phyloP scores from a whole-genome alignment of 2,888 invertebrate genomes.

The Macrosiphum euphorbiae region DNA sequence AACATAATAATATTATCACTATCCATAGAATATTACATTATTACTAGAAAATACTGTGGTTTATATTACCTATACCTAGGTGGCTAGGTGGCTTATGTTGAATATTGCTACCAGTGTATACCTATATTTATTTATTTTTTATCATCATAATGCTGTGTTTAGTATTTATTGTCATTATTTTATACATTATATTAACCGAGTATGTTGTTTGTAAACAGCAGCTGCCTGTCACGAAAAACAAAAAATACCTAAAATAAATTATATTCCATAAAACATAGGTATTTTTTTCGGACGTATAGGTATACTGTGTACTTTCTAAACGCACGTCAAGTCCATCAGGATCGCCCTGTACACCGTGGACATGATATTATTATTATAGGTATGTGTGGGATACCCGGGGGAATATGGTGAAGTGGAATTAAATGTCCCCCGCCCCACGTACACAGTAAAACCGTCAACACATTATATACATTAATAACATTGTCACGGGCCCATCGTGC shows the following conservation, averaged over 20 bases:
- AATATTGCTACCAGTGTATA: no score
- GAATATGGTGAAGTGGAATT: not conserved
- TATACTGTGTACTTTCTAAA: not conserved
- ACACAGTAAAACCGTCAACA: slow-evolving; percentile 47
- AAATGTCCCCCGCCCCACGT: not conserved
- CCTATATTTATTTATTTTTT: no score
- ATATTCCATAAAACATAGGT: not conserved
- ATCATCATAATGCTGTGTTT: no score
- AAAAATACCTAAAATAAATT: not conserved
- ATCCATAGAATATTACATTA: no score
- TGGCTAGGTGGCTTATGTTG: no score
- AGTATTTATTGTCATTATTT: no score
- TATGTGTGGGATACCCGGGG: not conserved
- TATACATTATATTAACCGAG: no score
- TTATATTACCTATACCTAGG: no score
- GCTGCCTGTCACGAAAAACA: no score
- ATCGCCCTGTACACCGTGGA: slow-evolving; percentile 24
- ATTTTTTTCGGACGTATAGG: not conserved
- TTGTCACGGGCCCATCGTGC: slow-evolving; percentile 39
- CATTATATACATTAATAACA: slow-evolving; percentile 58
- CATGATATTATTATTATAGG: not conserved
- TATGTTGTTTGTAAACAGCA: no score
- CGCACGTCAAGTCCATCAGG: not conserved
- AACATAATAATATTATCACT: no score
- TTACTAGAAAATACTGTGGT: no score